These are phyloP conservation scores for Ectemnius cavifrons DNA, from an alignment of 2,888 invertebrate species.

Conservation along the genomic window DNA sequence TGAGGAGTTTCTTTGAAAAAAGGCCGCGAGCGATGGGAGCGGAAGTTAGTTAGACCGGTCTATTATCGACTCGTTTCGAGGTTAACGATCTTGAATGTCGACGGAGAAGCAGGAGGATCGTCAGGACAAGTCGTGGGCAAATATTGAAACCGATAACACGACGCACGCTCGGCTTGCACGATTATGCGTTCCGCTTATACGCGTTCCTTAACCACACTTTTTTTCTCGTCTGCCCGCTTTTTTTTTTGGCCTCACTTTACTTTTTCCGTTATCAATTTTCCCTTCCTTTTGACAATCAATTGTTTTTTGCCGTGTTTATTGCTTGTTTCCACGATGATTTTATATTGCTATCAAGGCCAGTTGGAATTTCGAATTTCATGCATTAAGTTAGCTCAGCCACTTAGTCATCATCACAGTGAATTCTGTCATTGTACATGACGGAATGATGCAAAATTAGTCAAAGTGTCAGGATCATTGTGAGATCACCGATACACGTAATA, in stretches of 20 bases:
- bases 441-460: too few species aligned
- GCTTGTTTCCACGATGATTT: slow-evolving; percentile 19
- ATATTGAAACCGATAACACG: slow-evolving; percentile 59
- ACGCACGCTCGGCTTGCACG: slow-evolving; percentile 36
- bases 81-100: slow-evolving; percentile 39
- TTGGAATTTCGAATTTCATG: too few species aligned
- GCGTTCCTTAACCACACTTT: neutral
- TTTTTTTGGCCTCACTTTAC: slow-evolving; percentile 9
- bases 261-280: slow-evolving; percentile 7
- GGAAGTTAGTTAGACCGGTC: slow-evolving; percentile 1
- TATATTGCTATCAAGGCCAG: too few species aligned
- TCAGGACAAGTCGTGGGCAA: slow-evolving; percentile 46
- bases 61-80: slow-evolving; percentile 22
- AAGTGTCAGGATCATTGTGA: too few species aligned
- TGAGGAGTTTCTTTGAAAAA: too few species aligned
- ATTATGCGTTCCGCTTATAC: slow-evolving; percentile 31
- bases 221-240: slow-evolving; percentile 14
- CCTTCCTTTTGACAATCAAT: slow-evolving; percentile 1
- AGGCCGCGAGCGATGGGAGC: too few species aligned
- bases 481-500: too few species aligned
- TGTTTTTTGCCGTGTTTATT: neutral
- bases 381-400: too few species aligned
- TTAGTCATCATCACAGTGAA: too few species aligned
- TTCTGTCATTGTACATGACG: too few species aligned
- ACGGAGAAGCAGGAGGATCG: slow-evolving; percentile 25